These are phyloP conservation scores for Agapornis roseicollis DNA, from an alignment of 2,113 vertebrate genomes.

Conservation along the genomic window DNA sequence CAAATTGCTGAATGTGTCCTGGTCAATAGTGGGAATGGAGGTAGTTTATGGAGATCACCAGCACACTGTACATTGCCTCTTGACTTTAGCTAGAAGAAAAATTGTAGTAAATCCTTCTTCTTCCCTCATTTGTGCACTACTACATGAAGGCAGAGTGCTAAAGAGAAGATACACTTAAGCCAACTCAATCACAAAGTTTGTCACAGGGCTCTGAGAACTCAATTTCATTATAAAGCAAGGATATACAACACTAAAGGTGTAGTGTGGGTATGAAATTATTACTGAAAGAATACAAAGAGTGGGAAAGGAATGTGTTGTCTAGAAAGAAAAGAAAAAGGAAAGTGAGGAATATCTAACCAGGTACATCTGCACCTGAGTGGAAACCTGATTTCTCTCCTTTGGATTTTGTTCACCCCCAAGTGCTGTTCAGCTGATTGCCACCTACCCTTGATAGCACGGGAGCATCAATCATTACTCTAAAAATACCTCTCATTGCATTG, in stretches of 20 bases:
- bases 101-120: neutral
- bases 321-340: neutral
- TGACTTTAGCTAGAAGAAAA: neutral
- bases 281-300: neutral
- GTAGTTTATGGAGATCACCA: neutral
- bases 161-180: neutral
- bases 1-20: constrained; percentile 10
- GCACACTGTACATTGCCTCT: neutral
- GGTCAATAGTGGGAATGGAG: neutral
- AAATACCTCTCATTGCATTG: neutral
- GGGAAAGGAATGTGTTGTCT: neutral
- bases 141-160: neutral
- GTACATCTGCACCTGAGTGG: neutral
- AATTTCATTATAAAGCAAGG: neutral
- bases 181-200: neutral
- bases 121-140: neutral
- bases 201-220: neutral
- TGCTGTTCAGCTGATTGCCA: constrained; percentile 18
- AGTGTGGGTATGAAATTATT: neutral
- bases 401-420: neutral
- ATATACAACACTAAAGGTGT: neutral
- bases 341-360: neutral
- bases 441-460: neutral
- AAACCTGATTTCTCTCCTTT: neutral
- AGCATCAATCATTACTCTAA: neutral